phyloP scores from a whole-genome alignment of 2,888 invertebrate genomes.

The Catocala nupta region DNA sequence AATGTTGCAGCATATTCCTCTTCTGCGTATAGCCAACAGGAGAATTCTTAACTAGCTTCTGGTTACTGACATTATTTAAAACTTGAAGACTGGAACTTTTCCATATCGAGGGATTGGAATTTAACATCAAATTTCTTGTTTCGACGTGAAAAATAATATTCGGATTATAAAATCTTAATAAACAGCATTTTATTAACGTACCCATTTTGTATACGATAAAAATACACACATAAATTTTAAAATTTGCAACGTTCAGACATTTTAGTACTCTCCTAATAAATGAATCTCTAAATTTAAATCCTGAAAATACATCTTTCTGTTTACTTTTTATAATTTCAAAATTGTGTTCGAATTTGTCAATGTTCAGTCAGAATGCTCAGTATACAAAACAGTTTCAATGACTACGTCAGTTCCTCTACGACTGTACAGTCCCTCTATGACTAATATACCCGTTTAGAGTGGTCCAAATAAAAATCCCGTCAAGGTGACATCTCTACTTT shows the following conservation, averaged over 20 bases:
- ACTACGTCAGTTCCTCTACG: neutral
- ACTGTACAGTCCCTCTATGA: no score
- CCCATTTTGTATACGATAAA: constrained; percentile 22
- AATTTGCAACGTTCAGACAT: neutral
- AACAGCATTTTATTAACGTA: constrained; percentile 17
- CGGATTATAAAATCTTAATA: neutral
- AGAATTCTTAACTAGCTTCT: constrained; percentile 75
- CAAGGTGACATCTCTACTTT: no score
- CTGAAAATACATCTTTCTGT: neutral
- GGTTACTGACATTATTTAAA: constrained; percentile 58
- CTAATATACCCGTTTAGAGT: no score
- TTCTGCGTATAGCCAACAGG: constrained; percentile 29
- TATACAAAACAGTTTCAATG: neutral
- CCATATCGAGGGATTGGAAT: constrained; percentile 59
- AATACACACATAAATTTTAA: neutral
- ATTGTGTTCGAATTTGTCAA: neutral
- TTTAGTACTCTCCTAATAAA: no score
- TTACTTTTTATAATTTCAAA: neutral
- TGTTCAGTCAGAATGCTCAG: no score
- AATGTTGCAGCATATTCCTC: constrained; percentile 70
- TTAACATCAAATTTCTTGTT: constrained; percentile 57
- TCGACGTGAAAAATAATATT: constrained; percentile 9
- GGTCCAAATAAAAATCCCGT: no score
- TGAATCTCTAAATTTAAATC: no score
- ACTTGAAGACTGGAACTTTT: no score